Base-by-base conservation (phyloP, 2,888 invertebrate genomes). In the Ptychoptera contaminata region DNA sequence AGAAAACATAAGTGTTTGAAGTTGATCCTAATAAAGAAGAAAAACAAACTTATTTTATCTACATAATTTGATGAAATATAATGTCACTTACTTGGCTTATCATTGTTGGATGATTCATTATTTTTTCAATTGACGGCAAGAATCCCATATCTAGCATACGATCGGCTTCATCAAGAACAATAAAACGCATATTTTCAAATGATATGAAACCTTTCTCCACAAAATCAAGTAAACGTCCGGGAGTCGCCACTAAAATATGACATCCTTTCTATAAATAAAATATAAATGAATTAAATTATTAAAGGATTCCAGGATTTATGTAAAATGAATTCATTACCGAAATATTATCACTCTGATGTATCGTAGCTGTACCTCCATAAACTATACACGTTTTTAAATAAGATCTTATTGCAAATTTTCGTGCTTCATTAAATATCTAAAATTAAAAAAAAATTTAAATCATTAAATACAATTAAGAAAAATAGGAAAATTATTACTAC, bases 131-230 rank as follows among this genome's bases (percentile, higher is more conserved):
- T 58, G 88, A 87, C 0, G 92, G 88, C 63, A 96, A 90, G 67
- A 99, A 99, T 57, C 98, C 98, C 97, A 99, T 98, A 67, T 99
- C 98, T 56, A 99, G 73, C 98, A 98, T 99, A 47, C 98, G 79
- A 70, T 99, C 98, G 5, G 98, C 98, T 68, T 98, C 98, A 61
- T 99, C 98, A 40, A 99, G 72, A 6, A 98, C 93, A 47, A 97
- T 72, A 61, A 81, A 97, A 55, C 82, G 79, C 51, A 85, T 77
- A 58, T 83, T 77, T 42, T 90, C 88, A 51, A 99, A 79, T 1
- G 88, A 86, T 47, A 99, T 80, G 56, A 88, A 86, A 39, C 83
- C 85, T 51, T 94, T 80, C 43, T 90, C 86, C 49, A 97, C 81
- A 76, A 98, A 93, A 61, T 98, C 97, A 12, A 90, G 80, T 11